phyloP scores from a whole-genome alignment of 1,140 invertebrate species.

The Panulirus ornatus region DNA sequence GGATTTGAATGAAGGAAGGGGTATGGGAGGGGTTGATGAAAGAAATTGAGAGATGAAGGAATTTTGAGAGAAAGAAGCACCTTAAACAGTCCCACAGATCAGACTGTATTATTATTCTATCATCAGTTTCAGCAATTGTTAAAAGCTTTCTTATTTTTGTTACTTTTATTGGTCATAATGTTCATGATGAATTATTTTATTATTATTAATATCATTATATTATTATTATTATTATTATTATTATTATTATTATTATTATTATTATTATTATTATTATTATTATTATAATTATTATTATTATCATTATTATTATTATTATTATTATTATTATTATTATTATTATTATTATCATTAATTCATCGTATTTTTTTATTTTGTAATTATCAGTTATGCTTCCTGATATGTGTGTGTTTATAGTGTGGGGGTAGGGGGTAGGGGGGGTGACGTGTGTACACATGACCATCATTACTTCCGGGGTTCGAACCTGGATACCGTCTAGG shows the following conservation, averaged over 20 bases:
- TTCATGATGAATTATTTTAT: neutral
- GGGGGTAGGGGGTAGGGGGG: neutral
- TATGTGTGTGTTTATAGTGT: too few relatives aligned
- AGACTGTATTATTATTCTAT: too few relatives aligned
- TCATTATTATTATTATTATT: neutral
- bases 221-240: neutral
- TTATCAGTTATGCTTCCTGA: too few relatives aligned
- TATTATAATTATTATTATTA: neutral
- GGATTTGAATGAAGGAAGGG: neutral
- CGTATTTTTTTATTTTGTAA: too few relatives aligned
- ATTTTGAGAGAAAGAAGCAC: constrained; percentile 13
- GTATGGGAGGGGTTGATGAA: neutral
- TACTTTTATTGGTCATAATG: neutral
- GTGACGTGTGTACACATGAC: too few relatives aligned
- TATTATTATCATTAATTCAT: neutral
- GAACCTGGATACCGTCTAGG: too few relatives aligned
- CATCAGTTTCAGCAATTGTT: too few relatives aligned
- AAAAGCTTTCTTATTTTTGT: neutral
- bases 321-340: neutral
- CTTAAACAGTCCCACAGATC: neutral
- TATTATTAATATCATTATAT: neutral
- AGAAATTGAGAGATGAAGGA: constrained; percentile 1
- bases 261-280: neutral
- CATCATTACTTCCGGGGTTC: too few relatives aligned
- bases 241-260: neutral